Conservation (phyloP, 2,797 vertebrate species). For the Eurystomus glaucurus region DNA sequence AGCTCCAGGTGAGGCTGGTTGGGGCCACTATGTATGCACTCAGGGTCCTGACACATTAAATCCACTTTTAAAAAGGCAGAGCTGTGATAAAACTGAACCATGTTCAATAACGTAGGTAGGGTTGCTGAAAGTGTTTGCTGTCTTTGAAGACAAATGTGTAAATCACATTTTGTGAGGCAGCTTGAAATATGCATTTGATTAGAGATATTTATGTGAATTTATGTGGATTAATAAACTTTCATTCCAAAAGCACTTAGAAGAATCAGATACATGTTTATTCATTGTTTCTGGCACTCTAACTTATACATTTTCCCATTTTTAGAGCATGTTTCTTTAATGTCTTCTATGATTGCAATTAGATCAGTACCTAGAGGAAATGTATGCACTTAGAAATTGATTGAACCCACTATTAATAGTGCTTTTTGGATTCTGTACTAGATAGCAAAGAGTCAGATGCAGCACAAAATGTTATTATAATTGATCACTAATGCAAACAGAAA, state of each 20-base stretch:
- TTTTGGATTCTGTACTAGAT: constrained; percentile 67
- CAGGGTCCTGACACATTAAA: neutral
- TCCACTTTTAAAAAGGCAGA: neutral
- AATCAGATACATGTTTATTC: constrained; percentile 69
- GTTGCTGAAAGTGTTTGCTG: neutral
- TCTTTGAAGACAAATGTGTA: neutral
- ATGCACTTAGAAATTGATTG: constrained; percentile 79
- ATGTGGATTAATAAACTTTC: constrained; percentile 74
- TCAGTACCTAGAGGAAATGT: constrained; percentile 79
- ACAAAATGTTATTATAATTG: constrained; percentile 68
- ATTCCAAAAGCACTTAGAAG: constrained; percentile 68
- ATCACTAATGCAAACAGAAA: constrained; percentile 60
- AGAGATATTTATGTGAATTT: constrained; percentile 25
- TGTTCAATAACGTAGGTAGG: neutral
- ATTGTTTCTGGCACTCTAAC: constrained; percentile 60
- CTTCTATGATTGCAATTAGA: constrained; percentile 82
- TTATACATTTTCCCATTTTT: constrained; percentile 72
- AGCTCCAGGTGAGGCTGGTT: fast-evolving
- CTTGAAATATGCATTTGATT: constrained; percentile 27
- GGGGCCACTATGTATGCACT: neutral
- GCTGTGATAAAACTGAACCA: neutral
- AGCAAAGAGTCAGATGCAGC: constrained; percentile 55
- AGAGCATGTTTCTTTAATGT: constrained; percentile 76
- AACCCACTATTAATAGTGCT: constrained; percentile 77
- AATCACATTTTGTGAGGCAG: neutral